Evolutionary conservation across 2,113 vertebrate species (phyloP).

Genomic region (Pterophyllum scalare): DNA sequence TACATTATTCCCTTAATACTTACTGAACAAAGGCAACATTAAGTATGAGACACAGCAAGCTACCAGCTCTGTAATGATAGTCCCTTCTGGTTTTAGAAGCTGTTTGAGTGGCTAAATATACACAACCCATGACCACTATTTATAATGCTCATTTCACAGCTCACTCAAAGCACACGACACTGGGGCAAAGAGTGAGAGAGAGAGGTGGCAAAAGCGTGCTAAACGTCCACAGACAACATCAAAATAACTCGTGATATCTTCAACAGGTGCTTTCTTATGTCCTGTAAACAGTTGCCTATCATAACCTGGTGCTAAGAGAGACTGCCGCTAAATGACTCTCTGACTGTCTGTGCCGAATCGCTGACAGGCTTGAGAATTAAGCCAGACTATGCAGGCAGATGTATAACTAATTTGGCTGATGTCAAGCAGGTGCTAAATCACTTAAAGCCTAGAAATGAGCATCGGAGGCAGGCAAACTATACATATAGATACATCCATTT

Average conservation of each 20-base stretch:
- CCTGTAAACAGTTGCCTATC: slow-evolving; percentile 43
- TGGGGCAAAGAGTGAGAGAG: slow-evolving; percentile 12
- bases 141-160: slow-evolving; percentile 83
- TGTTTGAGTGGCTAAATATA: slow-evolving; percentile 84
- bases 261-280: slow-evolving; percentile 65
- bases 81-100: slow-evolving; percentile 69
- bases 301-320: slow-evolving; percentile 20
- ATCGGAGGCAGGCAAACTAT: slow-evolving; percentile 34
- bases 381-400: slow-evolving; percentile 34
- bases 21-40: slow-evolving; percentile 59
- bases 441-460: slow-evolving; percentile 46
- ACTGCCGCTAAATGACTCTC: background rate
- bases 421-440: slow-evolving; percentile 72
- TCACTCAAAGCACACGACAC: slow-evolving; percentile 70
- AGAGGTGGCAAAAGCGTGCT: slow-evolving; percentile 31
- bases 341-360: background rate
- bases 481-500: slow-evolving; percentile 44
- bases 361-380: slow-evolving; percentile 38
- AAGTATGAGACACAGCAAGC: slow-evolving; percentile 48
- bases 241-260: slow-evolving; percentile 44
- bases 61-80: slow-evolving; percentile 60
- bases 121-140: slow-evolving; percentile 84
- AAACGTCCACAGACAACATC: slow-evolving; percentile 56
- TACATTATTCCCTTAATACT: slow-evolving; percentile 29
- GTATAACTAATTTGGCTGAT: slow-evolving; percentile 55